These are phyloP conservation scores for Drosophila bifasciata DNA, from an alignment of 1,140 invertebrate species.

Conservation along the genomic window DNA sequence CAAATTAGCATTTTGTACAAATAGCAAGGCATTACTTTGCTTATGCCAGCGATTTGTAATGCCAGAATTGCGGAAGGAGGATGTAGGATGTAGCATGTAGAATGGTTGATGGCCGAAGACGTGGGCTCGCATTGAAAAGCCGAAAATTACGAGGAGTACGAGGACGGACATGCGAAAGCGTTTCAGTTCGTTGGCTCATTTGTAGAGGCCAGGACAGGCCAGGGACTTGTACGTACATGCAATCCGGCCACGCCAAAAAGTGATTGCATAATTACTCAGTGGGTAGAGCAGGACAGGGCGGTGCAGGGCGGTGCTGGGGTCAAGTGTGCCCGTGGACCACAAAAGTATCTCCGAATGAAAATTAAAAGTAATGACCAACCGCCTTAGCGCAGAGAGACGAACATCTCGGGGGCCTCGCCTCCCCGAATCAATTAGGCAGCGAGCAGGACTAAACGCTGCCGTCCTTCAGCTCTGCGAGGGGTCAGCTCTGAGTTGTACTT, in stretches of 20 bases:
- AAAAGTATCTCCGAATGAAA: conserved; percentile 29
- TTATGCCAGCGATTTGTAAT: conserved; percentile 75
- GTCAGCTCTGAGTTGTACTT: conserved; percentile 1
- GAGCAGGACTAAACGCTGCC: neutral
- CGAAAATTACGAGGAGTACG: neutral
- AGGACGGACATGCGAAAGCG: too few relatives aligned
- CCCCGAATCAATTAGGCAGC: conserved; percentile 34
- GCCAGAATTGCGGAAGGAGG: conserved; percentile 12
- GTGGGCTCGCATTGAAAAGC: conserved; percentile 1
- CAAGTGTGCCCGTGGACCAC: conserved; percentile 6
- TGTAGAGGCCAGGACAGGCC: neutral
- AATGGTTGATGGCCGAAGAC: neutral
- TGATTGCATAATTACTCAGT: conserved; percentile 63
- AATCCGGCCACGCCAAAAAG: conserved; percentile 40
- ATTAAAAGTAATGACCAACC: conserved; percentile 48
- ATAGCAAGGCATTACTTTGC: conserved; percentile 70
- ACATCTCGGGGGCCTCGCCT: too few relatives aligned
- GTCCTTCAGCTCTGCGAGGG: conserved; percentile 1
- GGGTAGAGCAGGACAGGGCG: conserved; percentile 18
- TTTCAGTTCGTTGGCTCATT: too few relatives aligned
- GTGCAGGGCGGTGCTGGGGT: too few relatives aligned
- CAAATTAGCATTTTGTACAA: conserved; percentile 82
- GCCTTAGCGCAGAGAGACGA: conserved; percentile 10
- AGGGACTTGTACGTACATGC: conserved; percentile 51
- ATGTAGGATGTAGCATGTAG: neutral